Conservation (phyloP, 2,888 invertebrate genomes). For the Crioceris asparagi region DNA sequence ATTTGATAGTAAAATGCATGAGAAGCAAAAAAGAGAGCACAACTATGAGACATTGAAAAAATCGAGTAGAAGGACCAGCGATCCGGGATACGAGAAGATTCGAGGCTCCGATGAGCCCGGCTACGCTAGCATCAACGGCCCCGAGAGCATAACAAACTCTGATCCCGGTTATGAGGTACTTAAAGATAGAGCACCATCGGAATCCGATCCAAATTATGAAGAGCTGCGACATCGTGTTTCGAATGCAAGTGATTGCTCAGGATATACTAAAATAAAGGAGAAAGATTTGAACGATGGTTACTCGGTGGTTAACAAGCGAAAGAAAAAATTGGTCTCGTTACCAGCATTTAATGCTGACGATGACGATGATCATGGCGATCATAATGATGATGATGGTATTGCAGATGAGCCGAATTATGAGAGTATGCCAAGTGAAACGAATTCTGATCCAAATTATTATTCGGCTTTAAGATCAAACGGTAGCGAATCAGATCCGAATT, state of each 20-base stretch:
- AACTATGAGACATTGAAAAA: slow-evolving; percentile 53
- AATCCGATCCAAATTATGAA: slow-evolving; percentile 72
- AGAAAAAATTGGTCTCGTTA: slow-evolving; percentile 15
- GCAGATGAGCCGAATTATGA: slow-evolving; percentile 35
- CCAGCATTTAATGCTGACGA: slow-evolving; percentile 15
- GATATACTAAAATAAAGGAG: slow-evolving; percentile 29
- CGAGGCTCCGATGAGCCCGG: slow-evolving; percentile 27
- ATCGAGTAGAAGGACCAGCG: slow-evolving; percentile 22
- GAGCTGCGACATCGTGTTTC: slow-evolving; percentile 48
- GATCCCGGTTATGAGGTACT: slow-evolving; percentile 69
- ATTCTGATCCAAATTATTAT: slow-evolving; percentile 48
- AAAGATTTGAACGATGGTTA: slow-evolving; percentile 36
- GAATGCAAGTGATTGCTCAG: slow-evolving; percentile 31
- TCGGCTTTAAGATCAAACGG: slow-evolving; percentile 48
- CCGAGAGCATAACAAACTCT: slow-evolving; percentile 46
- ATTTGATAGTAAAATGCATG: neutral
- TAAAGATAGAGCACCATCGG: slow-evolving; percentile 34
- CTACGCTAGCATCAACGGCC: slow-evolving; percentile 41
- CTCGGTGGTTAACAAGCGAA: slow-evolving; percentile 44
- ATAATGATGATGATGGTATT: neutral
- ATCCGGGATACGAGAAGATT: slow-evolving; percentile 33
- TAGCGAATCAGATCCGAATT: slow-evolving; percentile 63
- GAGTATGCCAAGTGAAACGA: slow-evolving; percentile 13
- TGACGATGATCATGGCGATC: neutral
- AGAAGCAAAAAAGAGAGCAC: slow-evolving; percentile 36